These are phyloP conservation scores for Coreoperca whiteheadi DNA, from an alignment of 2,113 vertebrate genomes.

Conservation along the genomic window DNA sequence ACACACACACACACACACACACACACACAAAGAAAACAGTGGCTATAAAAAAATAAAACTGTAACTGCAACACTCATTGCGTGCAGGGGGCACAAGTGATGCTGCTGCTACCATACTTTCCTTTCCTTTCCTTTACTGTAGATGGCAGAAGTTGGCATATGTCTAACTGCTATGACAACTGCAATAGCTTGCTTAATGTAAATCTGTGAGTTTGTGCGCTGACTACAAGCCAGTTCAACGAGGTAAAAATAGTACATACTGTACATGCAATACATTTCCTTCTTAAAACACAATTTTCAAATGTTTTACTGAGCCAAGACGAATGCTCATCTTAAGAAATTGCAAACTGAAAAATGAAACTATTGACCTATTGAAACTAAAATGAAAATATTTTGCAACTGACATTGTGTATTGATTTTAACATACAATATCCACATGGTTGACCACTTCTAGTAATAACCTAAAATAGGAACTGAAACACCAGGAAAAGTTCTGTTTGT, in stretches of 20 bases:
- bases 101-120: background rate
- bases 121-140: background rate
- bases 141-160: background rate
- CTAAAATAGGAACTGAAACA: slow-evolving; percentile 41
- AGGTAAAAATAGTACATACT: background rate
- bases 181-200: background rate
- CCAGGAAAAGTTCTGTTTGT: slow-evolving; percentile 49
- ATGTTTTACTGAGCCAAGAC: slow-evolving; percentile 1
- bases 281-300: background rate
- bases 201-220: background rate
- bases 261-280: background rate
- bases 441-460: slow-evolving; percentile 26
- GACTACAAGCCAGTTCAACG: background rate
- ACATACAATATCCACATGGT: slow-evolving; percentile 15
- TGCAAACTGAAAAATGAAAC: slow-evolving; percentile 9
- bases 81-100: slow-evolving; percentile 3
- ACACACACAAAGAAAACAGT: background rate
- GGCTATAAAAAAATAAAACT: background rate
- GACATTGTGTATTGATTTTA: slow-evolving; percentile 23
- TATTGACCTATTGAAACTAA: too few relatives aligned
- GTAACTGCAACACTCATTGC: background rate
- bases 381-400: slow-evolving; percentile 8
- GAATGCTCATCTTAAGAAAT: background rate
- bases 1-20: background rate
- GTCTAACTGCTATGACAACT: background rate